Evolutionary conservation across 2,113 vertebrate species (phyloP).

Genomic region (Prunella fulvescens): DNA sequence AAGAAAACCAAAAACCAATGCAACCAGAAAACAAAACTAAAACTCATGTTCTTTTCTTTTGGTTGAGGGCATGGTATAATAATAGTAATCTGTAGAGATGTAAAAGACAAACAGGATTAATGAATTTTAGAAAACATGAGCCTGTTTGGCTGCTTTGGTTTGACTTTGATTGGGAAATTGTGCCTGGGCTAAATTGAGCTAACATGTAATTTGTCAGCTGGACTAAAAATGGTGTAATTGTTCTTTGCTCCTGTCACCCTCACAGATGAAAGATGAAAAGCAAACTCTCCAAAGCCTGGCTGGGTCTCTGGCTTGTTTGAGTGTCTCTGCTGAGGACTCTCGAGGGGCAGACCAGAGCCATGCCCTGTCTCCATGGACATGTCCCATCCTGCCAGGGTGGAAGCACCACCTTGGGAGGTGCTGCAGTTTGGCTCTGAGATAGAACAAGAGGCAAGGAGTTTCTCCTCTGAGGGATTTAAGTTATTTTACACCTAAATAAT

Average conservation of each 20-base stretch:
- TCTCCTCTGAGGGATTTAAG: not conserved
- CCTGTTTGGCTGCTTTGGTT: not conserved
- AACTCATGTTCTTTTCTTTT: not conserved
- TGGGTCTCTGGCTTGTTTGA: not conserved
- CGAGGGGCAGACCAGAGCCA: not conserved
- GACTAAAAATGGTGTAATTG: slow-evolving; percentile 3
- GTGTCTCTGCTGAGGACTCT: not conserved
- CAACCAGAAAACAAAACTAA: not conserved
- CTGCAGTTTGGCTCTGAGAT: not conserved
- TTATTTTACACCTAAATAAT: not conserved
- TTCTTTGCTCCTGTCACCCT: slow-evolving; percentile 5
- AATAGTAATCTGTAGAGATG: not conserved
- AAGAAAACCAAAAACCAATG: not conserved
- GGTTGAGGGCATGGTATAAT: not conserved
- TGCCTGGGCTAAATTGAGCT: not conserved
- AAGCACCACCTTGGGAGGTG: not conserved
- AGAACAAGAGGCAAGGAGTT: not conserved
- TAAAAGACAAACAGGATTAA: not conserved
- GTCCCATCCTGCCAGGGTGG: fast-evolving
- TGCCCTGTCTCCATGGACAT: not conserved
- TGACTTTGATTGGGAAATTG: slow-evolving; percentile 12
- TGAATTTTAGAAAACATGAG: not conserved
- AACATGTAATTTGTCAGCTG: slow-evolving; percentile 32
- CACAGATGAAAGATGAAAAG: not conserved
- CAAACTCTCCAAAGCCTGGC: not conserved